These are phyloP conservation scores for Leptinotarsa peninsularis DNA, from an alignment of 2,888 invertebrate genomes.

Conservation along the genomic window DNA sequence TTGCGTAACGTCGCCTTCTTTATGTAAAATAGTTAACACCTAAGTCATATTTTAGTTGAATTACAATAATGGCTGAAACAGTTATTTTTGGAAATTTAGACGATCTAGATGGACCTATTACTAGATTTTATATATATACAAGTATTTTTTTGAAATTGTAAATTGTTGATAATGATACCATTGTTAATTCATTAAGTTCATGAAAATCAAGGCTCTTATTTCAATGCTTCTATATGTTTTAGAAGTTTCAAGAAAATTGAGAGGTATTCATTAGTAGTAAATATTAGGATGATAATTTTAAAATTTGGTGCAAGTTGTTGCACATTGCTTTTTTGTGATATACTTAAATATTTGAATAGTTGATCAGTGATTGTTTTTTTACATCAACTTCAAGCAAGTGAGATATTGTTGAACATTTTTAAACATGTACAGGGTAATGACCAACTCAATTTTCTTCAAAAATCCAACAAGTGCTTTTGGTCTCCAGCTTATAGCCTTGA, in stretches of 20 bases:
- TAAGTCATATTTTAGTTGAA: conserved; percentile 52
- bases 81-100: conserved; percentile 55
- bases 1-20: conserved; percentile 36
- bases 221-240: conserved; percentile 30
- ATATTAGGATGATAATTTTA: conserved; percentile 14
- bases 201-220: conserved; percentile 36
- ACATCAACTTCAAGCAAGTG: conserved; percentile 1
- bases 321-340: conserved; percentile 17
- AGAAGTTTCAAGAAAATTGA: conserved; percentile 35
- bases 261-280: conserved; percentile 24
- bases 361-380: conserved; percentile 6
- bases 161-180: conserved; percentile 45
- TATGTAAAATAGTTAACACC: conserved; percentile 52
- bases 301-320: conserved; percentile 6
- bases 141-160: conserved; percentile 49
- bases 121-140: conserved; percentile 56
- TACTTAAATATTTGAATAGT: conserved; percentile 13
- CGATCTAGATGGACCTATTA: conserved; percentile 50
- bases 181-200: conserved; percentile 45
- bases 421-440: conserved; percentile 32
- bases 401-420: conserved; percentile 21
- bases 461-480: conserved; percentile 24
- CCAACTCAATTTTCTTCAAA: conserved; percentile 35
- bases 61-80: conserved; percentile 49
- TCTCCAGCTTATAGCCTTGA: conserved; percentile 37